A percentile compares a stretch with the other conserved stretches of the same genome.
phyloP scores from a whole-genome alignment of 2,888 invertebrate species.

The Scrobipalpa costella region DNA sequence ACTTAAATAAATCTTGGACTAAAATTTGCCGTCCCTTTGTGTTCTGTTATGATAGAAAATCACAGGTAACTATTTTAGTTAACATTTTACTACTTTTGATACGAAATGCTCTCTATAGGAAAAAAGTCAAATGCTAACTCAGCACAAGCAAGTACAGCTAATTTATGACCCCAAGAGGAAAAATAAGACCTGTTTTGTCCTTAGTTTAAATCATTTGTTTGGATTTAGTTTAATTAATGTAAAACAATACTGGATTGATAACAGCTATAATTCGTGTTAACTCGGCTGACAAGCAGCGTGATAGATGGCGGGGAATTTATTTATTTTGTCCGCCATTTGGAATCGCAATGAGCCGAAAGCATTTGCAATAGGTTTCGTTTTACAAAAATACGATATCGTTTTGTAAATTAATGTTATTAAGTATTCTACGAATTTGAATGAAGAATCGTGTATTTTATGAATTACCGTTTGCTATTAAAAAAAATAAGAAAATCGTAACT shows the following conservation, averaged over 20 bases:
- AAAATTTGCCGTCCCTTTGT: too few species aligned
- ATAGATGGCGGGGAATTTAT: slow-evolving; percentile 4
- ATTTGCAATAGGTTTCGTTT: not conserved
- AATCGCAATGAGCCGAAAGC: not conserved
- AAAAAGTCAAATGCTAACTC: too few species aligned
- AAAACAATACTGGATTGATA: slow-evolving; percentile 6
- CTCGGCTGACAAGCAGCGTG: not conserved
- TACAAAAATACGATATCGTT: not conserved
- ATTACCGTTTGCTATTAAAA: too few species aligned
- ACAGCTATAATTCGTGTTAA: slow-evolving; percentile 5
- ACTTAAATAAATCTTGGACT: too few species aligned
- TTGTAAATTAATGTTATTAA: not conserved
- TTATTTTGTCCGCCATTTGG: not conserved
- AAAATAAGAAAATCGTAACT: too few species aligned
- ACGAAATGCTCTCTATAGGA: too few species aligned
- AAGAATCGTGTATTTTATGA: too few species aligned
- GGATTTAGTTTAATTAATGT: slow-evolving; percentile 1
- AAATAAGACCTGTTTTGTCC: not conserved
- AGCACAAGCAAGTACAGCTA: not conserved
- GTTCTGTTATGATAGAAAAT: too few species aligned
- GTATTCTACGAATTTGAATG: too few species aligned
- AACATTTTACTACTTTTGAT: too few species aligned
- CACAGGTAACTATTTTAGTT: too few species aligned
- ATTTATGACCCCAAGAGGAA: not conserved
- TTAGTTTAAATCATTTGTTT: not conserved